These are phyloP conservation scores for Geophilus truncorum DNA, from an alignment of 2,888 invertebrate genomes.

Conservation along the genomic window DNA sequence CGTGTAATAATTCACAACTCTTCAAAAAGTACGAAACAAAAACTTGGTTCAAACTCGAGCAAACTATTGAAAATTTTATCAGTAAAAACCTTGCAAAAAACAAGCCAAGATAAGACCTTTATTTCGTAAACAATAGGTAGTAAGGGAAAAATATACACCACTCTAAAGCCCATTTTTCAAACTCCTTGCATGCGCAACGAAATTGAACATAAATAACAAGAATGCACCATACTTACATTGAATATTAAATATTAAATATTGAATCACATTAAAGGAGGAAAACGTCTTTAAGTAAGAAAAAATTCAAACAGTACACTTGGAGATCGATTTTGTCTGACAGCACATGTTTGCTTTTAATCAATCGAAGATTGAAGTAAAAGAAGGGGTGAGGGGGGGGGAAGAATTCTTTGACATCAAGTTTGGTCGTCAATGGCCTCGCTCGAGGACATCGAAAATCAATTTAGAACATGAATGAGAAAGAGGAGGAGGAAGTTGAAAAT, in stretches of 20 bases:
- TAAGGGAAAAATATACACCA: neutral
- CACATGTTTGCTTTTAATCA: constrained; percentile 16
- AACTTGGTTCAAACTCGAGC: neutral
- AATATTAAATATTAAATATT: neutral
- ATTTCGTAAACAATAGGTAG: neutral
- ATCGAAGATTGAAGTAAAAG: neutral
- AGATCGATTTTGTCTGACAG: neutral
- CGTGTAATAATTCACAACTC: no score
- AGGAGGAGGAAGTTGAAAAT: constrained; percentile 21
- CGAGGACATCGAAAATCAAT: constrained; percentile 21
- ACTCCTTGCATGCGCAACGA: neutral
- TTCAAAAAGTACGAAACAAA: neutral
- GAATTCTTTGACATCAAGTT: neutral
- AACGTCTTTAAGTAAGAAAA: neutral
- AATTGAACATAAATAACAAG: neutral
- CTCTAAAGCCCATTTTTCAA: neutral
- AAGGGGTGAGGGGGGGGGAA: neutral
- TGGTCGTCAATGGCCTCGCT: constrained; percentile 21
- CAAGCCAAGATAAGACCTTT: neutral
- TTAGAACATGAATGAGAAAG: constrained; percentile 24
- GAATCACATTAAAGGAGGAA: neutral
- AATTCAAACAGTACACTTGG: neutral
- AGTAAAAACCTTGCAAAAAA: neutral
- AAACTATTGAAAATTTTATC: neutral
- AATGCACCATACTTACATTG: neutral